A percentile compares a stretch with the other conserved stretches of the same genome.
phyloP scores from a whole-genome alignment of 2,797 vertebrate species.

The Rhyacichthys aspro region DNA sequence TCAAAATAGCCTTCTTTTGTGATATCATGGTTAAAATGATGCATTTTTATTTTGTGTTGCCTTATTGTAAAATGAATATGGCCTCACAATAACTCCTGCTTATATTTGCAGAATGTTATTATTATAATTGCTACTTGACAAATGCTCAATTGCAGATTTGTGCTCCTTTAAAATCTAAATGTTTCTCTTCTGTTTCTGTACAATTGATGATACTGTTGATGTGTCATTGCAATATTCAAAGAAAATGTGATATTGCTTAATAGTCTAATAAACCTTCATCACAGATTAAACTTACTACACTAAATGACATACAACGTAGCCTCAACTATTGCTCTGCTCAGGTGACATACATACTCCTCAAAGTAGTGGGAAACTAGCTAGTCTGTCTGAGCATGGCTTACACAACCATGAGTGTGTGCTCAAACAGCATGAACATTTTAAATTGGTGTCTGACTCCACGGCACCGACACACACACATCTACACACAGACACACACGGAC shows the following conservation, averaged over 20 bases:
- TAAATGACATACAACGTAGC: neutral
- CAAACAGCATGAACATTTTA: slow-evolving; percentile 70
- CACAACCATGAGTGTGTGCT: slow-evolving; percentile 57
- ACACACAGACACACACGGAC: slow-evolving; percentile 1
- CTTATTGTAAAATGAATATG: no score
- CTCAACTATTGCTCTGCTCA: neutral
- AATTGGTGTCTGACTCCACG: slow-evolving; percentile 61
- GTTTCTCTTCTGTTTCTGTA: no score
- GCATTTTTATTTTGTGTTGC: no score
- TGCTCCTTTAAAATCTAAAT: no score
- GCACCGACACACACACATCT: neutral
- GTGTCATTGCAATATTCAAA: neutral
- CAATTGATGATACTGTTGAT: neutral
- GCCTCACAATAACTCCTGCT: no score
- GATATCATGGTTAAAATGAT: no score
- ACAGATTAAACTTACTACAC: slow-evolving; percentile 12
- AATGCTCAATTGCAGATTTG: no score
- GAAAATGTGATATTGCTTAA: neutral
- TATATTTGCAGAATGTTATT: no score
- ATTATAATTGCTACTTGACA: no score
- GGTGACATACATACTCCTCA: slow-evolving; percentile 5
- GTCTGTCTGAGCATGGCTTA: slow-evolving; percentile 33
- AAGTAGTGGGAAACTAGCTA: slow-evolving; percentile 2
- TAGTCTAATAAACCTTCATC: slow-evolving; percentile 3
- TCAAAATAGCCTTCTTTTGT: no score